Percentiles rank a stretch among this genome's conserved stretches.
These are phyloP conservation scores for Idaea biselata DNA, from an alignment of 2,888 invertebrate species.

Conservation along the genomic window DNA sequence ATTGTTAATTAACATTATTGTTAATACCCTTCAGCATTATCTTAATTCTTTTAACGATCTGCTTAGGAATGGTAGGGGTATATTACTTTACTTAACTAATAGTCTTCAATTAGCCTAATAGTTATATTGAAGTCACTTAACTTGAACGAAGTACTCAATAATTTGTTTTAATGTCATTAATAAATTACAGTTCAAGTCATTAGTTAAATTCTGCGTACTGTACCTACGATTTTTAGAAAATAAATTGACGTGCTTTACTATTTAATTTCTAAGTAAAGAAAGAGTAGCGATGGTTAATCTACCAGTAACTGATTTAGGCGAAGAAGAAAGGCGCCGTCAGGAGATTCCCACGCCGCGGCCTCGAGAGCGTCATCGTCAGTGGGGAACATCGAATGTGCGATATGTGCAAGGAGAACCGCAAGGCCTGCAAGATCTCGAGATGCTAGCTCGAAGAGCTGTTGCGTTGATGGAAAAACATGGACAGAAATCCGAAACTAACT, in stretches of 20 bases:
- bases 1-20: background rate
- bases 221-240: background rate
- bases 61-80: background rate
- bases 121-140: background rate
- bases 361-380: conserved; percentile 37
- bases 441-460: conserved; percentile 37
- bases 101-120: conserved; percentile 2
- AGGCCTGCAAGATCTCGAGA: conserved; percentile 43
- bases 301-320: background rate
- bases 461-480: conserved; percentile 45
- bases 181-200: no score
- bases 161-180: background rate
- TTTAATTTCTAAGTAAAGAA: background rate
- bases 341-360: conserved; percentile 26
- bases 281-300: background rate
- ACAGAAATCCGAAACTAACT: conserved; percentile 34
- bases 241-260: background rate
- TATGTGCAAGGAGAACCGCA: conserved; percentile 33
- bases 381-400: conserved; percentile 36
- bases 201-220: no score
- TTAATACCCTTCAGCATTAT: background rate
- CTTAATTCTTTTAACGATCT: background rate
- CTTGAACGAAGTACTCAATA: background rate
- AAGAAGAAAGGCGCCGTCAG: conserved; percentile 28
- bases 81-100: background rate